phyloP scores from a whole-genome alignment of 2,113 vertebrate species.

The Cygnus atratus region DNA sequence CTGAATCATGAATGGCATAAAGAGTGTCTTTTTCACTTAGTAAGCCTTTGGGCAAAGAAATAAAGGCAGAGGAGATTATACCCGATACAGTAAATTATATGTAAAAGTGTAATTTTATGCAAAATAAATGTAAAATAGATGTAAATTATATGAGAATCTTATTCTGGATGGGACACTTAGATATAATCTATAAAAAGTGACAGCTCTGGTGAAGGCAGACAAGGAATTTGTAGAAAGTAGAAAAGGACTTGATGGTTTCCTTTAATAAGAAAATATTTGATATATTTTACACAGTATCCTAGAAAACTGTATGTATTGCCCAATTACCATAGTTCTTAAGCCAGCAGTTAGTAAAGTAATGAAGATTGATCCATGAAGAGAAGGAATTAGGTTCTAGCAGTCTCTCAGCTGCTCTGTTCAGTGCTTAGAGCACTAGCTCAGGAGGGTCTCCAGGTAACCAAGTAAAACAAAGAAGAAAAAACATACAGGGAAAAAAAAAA shows the following conservation, averaged over 20 bases:
- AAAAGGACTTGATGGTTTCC: neutral
- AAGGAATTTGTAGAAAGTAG: neutral
- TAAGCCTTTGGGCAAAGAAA: neutral
- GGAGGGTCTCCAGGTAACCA: neutral
- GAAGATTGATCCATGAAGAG: neutral
- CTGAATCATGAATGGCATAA: neutral
- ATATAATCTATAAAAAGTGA: neutral
- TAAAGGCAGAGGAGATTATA: neutral
- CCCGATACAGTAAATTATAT: neutral
- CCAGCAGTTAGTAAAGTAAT: neutral
- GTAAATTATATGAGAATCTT: neutral
- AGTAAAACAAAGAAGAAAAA: neutral
- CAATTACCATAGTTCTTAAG: neutral
- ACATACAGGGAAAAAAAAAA: neutral
- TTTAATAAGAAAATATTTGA: neutral
- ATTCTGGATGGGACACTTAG: neutral
- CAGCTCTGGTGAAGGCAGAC: neutral
- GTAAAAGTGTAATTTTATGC: conserved; percentile 11
- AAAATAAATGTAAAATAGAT: conserved; percentile 39
- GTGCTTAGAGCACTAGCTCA: neutral
- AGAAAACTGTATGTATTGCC: neutral
- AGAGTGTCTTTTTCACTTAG: neutral
- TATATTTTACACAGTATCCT: neutral
- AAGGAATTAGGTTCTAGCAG: neutral
- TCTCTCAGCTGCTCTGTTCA: neutral